phyloP scores from a whole-genome alignment of 2,113 vertebrate genomes.

The Mionectes macconnelli region DNA sequence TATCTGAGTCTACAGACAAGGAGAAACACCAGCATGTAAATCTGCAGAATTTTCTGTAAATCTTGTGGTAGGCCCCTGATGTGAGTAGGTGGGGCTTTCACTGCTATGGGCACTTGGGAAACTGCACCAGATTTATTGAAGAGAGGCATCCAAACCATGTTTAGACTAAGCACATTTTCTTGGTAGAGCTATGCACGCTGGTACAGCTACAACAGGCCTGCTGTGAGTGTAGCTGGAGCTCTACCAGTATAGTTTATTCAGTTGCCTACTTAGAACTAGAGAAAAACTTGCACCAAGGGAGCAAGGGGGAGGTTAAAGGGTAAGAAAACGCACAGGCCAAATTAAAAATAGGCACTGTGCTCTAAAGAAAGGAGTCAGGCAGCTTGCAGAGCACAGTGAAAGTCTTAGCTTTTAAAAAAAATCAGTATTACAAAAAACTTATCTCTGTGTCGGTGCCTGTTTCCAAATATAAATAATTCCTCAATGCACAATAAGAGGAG shows the following conservation, averaged over 20 bases:
- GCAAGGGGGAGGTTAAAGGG: background rate
- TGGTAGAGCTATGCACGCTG: background rate
- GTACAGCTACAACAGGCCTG: background rate
- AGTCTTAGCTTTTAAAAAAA: background rate
- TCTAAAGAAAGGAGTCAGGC: background rate
- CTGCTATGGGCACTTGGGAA: background rate
- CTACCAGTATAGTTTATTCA: background rate
- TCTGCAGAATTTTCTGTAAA: background rate
- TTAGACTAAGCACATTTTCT: background rate
- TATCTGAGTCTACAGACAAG: background rate
- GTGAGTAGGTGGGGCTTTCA: background rate
- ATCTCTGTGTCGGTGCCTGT: rapidly evolving
- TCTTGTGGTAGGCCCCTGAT: background rate
- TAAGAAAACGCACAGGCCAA: background rate
- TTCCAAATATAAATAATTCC: background rate
- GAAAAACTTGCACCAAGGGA: background rate
- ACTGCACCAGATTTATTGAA: background rate
- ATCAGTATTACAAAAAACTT: background rate
- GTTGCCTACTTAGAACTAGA: background rate
- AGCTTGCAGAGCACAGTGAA: background rate
- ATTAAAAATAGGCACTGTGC: background rate
- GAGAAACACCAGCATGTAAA: background rate
- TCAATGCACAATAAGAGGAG: background rate
- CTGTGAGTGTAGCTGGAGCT: background rate
- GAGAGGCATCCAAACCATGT: background rate